phyloP scores from a whole-genome alignment of 2,888 invertebrate species.

The Drosophila merina region DNA sequence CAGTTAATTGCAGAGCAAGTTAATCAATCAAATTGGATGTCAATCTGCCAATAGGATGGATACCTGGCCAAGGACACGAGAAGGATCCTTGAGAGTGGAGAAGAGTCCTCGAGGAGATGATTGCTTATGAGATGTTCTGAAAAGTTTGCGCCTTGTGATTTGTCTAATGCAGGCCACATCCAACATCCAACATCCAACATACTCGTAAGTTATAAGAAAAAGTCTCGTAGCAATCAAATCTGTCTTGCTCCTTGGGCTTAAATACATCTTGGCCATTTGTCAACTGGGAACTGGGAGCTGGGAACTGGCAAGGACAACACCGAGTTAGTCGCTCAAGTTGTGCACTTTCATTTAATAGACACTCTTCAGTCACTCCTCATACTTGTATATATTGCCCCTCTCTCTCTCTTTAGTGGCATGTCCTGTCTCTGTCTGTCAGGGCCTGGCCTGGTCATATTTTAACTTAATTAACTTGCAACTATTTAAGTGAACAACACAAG shows the following conservation, averaged over 20 bases:
- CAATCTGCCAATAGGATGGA: not conserved
- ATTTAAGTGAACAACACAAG: conserved; percentile 68
- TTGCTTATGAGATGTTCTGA: conserved; percentile 14
- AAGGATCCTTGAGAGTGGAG: not conserved
- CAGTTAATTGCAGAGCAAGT: not conserved
- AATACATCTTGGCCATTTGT: conserved; percentile 47
- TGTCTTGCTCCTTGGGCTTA: conserved; percentile 20
- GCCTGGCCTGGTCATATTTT: conserved; percentile 60
- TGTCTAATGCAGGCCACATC: conserved; percentile 28
- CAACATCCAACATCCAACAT: not conserved
- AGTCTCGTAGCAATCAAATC: conserved; percentile 27
- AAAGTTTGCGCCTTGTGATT: conserved; percentile 44
- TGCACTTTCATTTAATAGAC: conserved; percentile 52
- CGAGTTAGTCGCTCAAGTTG: conserved; percentile 49
- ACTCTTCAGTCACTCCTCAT: conserved; percentile 9
- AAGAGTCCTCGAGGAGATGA: not conserved
- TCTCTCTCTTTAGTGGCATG: too few species aligned
- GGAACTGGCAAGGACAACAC: conserved; percentile 20
- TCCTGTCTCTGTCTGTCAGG: not conserved
- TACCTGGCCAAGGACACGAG: conserved; percentile 2
- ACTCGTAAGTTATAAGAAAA: not conserved
- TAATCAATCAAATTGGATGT: not conserved
- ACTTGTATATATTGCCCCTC: not conserved
- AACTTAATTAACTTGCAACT: conserved; percentile 69
- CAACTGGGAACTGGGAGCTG: conserved; percentile 22